Evolutionary conservation across 2,888 invertebrate genomes (phyloP).

Genomic region (Acholoe squamosa): DNA sequence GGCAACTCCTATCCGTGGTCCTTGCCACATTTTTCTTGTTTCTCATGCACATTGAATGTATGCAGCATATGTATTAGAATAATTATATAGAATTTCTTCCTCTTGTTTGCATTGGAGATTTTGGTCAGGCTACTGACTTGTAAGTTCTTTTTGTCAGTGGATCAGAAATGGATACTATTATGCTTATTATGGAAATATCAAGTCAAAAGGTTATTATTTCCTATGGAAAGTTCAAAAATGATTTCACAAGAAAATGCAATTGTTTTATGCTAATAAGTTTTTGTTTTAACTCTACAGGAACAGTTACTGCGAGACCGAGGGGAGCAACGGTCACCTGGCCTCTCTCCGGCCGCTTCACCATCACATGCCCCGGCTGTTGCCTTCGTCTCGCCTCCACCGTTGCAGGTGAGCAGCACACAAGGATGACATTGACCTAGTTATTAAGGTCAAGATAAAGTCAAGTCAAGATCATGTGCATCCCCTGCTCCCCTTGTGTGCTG

Average conservation of each 20-base stretch:
- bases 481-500: slow-evolving; percentile 14
- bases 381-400: slow-evolving; percentile 34
- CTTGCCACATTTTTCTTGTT: no score
- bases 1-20: no score
- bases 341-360: slow-evolving; percentile 33
- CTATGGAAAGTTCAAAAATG: not conserved
- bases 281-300: not conserved
- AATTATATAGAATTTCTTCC: no score
- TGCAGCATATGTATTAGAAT: no score
- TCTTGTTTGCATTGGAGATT: no score
- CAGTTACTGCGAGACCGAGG: slow-evolving; percentile 48
- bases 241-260: no score
- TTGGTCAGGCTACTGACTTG: no score
- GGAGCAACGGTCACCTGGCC: slow-evolving; percentile 29
- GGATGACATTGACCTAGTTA: slow-evolving; percentile 58
- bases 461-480: slow-evolving; percentile 5
- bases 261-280: no score
- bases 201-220: not conserved
- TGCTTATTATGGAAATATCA: no score
- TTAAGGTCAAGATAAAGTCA: slow-evolving; percentile 12
- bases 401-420: slow-evolving; percentile 60
- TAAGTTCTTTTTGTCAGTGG: not conserved
- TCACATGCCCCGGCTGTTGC: not conserved
- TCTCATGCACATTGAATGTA: no score
- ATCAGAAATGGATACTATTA: not conserved